A percentile compares a stretch with the other conserved stretches of the same genome.
phyloP scores from a whole-genome alignment of 2,888 invertebrate genomes.

The Pristionchus entomophagus region DNA sequence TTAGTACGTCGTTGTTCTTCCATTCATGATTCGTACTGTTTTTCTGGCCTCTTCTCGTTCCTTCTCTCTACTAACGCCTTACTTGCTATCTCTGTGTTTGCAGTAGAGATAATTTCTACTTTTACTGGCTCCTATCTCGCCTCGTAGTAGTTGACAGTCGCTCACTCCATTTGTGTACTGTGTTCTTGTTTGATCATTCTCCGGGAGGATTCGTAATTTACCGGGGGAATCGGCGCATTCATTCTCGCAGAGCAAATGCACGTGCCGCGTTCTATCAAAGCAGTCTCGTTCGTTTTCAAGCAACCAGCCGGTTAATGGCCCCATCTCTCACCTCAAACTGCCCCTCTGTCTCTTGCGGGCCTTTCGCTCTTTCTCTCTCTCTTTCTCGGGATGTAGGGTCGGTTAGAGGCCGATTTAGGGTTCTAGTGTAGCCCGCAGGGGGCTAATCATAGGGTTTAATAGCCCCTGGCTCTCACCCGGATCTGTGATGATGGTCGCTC shows the following conservation, averaged over 20 bases:
- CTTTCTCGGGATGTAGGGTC: not conserved
- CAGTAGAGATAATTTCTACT: conserved; percentile 35
- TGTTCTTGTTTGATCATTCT: not conserved
- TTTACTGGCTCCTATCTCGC: not conserved
- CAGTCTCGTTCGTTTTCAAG: not conserved
- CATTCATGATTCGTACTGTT: not conserved
- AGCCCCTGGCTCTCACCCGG: not conserved
- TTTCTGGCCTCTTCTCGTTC: not conserved
- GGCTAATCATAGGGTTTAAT: conserved; percentile 25
- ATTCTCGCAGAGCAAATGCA: not conserved
- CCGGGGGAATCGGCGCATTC: not conserved
- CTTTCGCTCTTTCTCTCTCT: not conserved
- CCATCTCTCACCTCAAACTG: not conserved
- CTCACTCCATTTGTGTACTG: conserved; percentile 7
- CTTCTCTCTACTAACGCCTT: not conserved
- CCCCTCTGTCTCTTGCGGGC: not conserved
- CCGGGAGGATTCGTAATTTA: conserved; percentile 7
- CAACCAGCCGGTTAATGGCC: conserved; percentile 31
- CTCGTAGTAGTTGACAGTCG: conserved; percentile 32
- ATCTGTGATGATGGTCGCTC: not conserved
- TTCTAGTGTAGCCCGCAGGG: not conserved
- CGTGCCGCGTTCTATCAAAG: not conserved
- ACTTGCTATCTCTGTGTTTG: conserved; percentile 14
- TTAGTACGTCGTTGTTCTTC: not conserved
- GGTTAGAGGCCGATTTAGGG: conserved; percentile 23